These are phyloP conservation scores for Laticauda laticaudata DNA, from an alignment of 2,113 vertebrate genomes.

Conservation along the genomic window DNA sequence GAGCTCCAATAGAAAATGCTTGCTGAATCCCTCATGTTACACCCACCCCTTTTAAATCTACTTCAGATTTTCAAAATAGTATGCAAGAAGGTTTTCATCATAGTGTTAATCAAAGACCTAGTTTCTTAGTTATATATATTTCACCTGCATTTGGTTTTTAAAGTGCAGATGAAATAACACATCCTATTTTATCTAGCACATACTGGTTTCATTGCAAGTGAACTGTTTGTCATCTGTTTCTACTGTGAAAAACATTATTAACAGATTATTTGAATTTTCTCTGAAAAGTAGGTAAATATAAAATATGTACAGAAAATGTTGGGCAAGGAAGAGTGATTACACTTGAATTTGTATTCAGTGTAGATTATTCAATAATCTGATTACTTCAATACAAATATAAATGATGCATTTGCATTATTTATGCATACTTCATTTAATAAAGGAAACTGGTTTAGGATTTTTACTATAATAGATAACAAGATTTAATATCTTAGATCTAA, in stretches of 20 bases:
- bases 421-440: background rate
- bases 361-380: background rate
- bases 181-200: background rate
- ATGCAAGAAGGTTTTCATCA: background rate
- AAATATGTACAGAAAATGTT: background rate
- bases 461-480: background rate
- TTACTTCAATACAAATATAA: background rate
- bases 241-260: background rate
- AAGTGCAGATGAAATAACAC: background rate
- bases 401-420: background rate
- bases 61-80: background rate
- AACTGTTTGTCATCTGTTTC: constrained; percentile 1
- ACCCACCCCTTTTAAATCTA: background rate
- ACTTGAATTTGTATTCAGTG: background rate
- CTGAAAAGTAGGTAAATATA: background rate
- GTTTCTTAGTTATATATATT: background rate
- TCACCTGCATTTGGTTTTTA: background rate
- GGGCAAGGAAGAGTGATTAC: background rate
- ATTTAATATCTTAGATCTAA: background rate
- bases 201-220: background rate
- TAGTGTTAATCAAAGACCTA: background rate
- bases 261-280: background rate
- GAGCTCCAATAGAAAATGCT: background rate
- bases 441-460: background rate
- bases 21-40: background rate